These are phyloP conservation scores for Camelus bactrianus DNA, from an alignment of 2,113 vertebrate species.

Conservation along the genomic window DNA sequence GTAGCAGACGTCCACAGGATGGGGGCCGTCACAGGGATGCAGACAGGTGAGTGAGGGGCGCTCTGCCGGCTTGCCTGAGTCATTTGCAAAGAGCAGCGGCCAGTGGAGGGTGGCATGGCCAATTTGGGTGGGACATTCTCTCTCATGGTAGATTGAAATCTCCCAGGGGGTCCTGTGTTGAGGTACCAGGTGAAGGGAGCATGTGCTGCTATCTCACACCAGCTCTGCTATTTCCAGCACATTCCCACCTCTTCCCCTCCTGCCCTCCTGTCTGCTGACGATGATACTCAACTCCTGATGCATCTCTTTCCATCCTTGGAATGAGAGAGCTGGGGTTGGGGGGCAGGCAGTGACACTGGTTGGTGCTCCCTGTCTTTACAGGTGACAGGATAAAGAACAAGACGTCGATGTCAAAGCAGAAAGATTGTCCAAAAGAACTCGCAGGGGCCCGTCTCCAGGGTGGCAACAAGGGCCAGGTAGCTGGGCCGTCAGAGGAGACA, in stretches of 20 bases:
- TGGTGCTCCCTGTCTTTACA: neutral
- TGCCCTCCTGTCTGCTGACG: neutral
- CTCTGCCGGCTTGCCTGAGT: neutral
- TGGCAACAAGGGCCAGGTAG: neutral
- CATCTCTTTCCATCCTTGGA: neutral
- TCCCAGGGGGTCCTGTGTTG: neutral
- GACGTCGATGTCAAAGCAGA: neutral
- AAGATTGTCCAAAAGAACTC: neutral
- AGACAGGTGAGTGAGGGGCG: constrained; percentile 5
- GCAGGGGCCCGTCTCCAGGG: neutral
- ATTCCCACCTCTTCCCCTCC: neutral
- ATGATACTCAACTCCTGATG: neutral
- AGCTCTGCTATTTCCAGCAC: neutral
- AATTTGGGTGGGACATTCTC: neutral
- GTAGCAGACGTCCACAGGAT: neutral
- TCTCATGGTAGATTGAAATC: neutral
- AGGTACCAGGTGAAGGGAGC: neutral
- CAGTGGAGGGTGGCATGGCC: neutral
- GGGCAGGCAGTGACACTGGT: neutral
- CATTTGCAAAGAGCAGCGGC: neutral
- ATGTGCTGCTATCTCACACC: neutral
- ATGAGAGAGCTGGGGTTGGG: neutral
- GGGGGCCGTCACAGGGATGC: neutral
- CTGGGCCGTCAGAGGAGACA: neutral
- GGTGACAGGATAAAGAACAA: neutral